Evolutionary conservation across 2,888 invertebrate species (phyloP).

Genomic region (Malachius bipustulatus): DNA sequence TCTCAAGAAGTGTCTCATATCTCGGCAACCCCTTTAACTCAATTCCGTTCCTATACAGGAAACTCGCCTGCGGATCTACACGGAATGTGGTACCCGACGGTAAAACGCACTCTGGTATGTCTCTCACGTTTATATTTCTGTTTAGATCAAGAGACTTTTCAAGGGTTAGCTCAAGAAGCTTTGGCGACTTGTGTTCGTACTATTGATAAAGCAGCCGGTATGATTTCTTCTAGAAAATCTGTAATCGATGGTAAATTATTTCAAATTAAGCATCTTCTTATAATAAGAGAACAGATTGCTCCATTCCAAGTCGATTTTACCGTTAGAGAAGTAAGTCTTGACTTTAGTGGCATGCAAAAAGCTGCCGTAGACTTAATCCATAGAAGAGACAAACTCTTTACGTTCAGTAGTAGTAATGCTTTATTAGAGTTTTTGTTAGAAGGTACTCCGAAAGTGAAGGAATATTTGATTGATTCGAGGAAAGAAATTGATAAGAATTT

Average conservation of each 20-base stretch:
- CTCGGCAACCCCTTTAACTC: conserved; percentile 35
- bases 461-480: conserved; percentile 86
- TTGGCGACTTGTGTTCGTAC: conserved; percentile 85
- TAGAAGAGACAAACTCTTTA: conserved; percentile 73
- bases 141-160: conserved; percentile 89
- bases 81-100: conserved; percentile 99
- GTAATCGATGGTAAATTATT: conserved; percentile 92
- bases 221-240: conserved; percentile 62
- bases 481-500: conserved; percentile 91
- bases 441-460: conserved; percentile 87
- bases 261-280: conserved; percentile 93
- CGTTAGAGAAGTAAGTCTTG: conserved; percentile 83
- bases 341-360: conserved; percentile 85
- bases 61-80: conserved; percentile 69
- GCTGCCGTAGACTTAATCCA: conserved; percentile 67
- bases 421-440: conserved; percentile 83
- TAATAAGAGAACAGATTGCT: conserved; percentile 93
- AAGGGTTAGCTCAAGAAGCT: conserved; percentile 93
- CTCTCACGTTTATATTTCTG: conserved; percentile 87
- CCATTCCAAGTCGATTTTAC: conserved; percentile 95
- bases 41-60: conserved; percentile 39
- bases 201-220: conserved; percentile 65
- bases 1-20: conserved; percentile 62
- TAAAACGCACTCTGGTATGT: conserved; percentile 86
- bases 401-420: conserved; percentile 73